Evolutionary conservation across 2,888 invertebrate species (phyloP), one percentile per base, ranked within the genome.

Genomic region (Tenthredo livida): DNA sequence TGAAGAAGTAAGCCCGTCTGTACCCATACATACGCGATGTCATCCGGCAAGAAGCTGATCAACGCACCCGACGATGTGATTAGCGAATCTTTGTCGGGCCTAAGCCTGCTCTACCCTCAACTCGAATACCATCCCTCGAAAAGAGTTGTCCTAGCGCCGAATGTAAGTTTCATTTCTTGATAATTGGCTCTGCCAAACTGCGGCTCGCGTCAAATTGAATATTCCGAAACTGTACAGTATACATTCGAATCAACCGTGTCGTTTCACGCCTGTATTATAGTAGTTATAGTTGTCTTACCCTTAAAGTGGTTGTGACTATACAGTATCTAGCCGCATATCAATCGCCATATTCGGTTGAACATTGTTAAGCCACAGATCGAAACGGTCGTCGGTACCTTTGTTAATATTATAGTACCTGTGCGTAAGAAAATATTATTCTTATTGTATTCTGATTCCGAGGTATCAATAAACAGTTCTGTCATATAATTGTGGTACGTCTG

Each of bases 41-140:
- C 84, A 40, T 61, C 84, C 21, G 86, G 84, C 73, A 93, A 93
- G 85, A 89, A 89, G 85, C 89, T 93, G 29, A 88, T 93, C 7
- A 93, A 93, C 84, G 88, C 88, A 0, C 84, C 91, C 25, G 87
- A 91, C 25, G 86, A 91, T 50, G 89, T 88, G 0, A 92, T 93
- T 0, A 84, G 90, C 54, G 93, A 93, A 87, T 89, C 91, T 4
- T 87, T 93, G 29, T 87, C 88, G 6, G 93, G 93, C 61, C 87
- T 90, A 9, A 89, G 89, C 84, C 87, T 87, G 50, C 85, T 89
- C 0, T 93, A 92, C 88, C 93, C 93, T 5, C 90, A 90, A 77
- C 90, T 93, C 54, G 90, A 91, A 77, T 90, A 90, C 85, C 91
- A 92, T 75, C 65, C 83, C 9, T 85, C 88, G 2, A 91, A 92